Percentiles rank a stretch among this genome's conserved stretches.
phyloP scores from a whole-genome alignment of 2,113 vertebrate genomes.

The Brachyhypopomus occidentalis region DNA sequence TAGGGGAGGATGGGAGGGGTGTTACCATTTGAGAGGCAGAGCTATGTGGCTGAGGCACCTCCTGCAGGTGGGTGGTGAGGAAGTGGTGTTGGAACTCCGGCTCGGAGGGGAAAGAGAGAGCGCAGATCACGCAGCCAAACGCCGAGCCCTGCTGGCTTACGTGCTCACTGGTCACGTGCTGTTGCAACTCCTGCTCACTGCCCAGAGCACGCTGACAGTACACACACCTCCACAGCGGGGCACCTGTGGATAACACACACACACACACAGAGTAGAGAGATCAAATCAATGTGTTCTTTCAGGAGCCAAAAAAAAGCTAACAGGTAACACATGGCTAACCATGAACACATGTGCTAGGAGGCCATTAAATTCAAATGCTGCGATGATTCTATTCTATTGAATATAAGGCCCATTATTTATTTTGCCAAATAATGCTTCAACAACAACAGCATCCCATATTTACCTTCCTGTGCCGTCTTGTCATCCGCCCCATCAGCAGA shows the following conservation, averaged over 20 bases:
- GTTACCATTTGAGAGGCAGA: slow-evolving; percentile 70
- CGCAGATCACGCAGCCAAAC: slow-evolving; percentile 76
- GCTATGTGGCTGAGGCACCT: slow-evolving; percentile 55
- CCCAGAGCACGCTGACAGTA: slow-evolving; percentile 70
- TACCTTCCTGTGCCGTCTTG: slow-evolving; percentile 21
- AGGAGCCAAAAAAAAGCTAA: neutral
- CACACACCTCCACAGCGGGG: slow-evolving; percentile 61
- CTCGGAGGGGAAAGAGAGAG: slow-evolving; percentile 75
- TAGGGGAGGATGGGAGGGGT: neutral
- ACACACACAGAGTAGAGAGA: neutral
- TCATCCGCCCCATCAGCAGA: neutral
- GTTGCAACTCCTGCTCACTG: slow-evolving; percentile 77
- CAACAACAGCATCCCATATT: neutral
- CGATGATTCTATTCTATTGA: too few relatives aligned
- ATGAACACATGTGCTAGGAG: too few relatives aligned
- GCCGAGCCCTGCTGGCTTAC: slow-evolving; percentile 64
- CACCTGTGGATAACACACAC: neutral
- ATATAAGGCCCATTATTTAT: too few relatives aligned
- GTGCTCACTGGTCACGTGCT: slow-evolving; percentile 73
- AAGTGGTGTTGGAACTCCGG: slow-evolving; percentile 77
- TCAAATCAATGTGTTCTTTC: neutral
- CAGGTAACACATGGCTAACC: neutral
- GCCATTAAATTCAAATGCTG: too few relatives aligned
- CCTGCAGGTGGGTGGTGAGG: slow-evolving; percentile 76
- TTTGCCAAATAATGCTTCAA: neutral